Base-by-base conservation (phyloP, 2,797 vertebrate species). In the Oreochromis grahami region DNA sequence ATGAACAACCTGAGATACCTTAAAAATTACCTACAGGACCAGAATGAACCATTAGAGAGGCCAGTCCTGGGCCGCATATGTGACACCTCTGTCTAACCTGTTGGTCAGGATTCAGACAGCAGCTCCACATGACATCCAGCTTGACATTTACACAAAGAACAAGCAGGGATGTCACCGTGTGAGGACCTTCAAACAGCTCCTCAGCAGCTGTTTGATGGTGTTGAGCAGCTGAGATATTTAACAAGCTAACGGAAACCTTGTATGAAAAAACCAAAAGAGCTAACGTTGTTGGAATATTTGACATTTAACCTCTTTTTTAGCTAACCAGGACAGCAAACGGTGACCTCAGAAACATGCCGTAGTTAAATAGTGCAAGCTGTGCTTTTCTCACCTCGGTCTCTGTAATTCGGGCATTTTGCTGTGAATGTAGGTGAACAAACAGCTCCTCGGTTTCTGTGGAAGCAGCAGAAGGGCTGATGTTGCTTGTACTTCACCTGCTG, bases 381-480 rank as follows among this genome's bases (percentile, higher is more conserved):
- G 8, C 5, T 5, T 2, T 52, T 56, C 90, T 91, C 83, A 95
- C 94, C 91, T 88, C 7, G n/a, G 24, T 48, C n/a, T 82, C 21
- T 86, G 86, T 60, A 60, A 43, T 68, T 93, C 89, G 14, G 86
- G 92, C 94, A 94, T 95, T 17, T 83, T 87, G 32, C 12, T 45
- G 1, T 17, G 4, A 29, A 1, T 70, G 51, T 3, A 53, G 2
- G 6, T 6, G n/a, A 29, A 53, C 68, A 56, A 26, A 72, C 43
- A 32, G 32, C 6, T 15, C 5, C 41, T 52, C 19, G 15, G 60
- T 4, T n/a, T 21, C 6, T 26, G 3, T 1, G 10, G 63, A 3
- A 36, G 48, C 12, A 60, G 48, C 14, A 34, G 38, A 80, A 21
- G 2, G 2, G 1, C 15, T 29, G 34, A 2, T 14, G 63, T 15